Base-by-base conservation (phyloP, 2,888 invertebrate species). In the Amphipoea oculea region DNA sequence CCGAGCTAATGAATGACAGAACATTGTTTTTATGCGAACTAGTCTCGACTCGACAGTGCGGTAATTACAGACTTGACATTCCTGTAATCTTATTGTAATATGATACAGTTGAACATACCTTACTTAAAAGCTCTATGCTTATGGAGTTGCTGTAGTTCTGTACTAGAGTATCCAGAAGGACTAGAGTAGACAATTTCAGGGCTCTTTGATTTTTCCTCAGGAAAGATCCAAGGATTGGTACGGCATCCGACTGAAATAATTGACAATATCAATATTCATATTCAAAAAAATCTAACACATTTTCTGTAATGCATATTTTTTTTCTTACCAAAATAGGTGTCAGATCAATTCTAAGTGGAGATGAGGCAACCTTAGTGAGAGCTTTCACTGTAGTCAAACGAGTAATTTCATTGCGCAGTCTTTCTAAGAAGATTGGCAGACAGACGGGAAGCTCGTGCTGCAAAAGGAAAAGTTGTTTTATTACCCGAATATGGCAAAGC, bases 371-470 rank as follows among this genome's bases (percentile, higher is more conserved):
- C 97, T 99, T 99, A 11, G 99, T 99, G 20, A 99, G 96, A 14
- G 99, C 99, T 94, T 99, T 99, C 0, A 99, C 99, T 4, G 99
- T 99, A 7, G 99, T 99, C 60, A 99, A 97, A 45, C 99, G 97
- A 0, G 99, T 99, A 75, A 99, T 99, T 97, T 99, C 99, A 94
- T 99, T 99, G 87, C 98, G 98, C 76, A 99, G 96, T 89, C 99
- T 98, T 93, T 99, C 99, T 94, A 99, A 96, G 94, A 99, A 99
- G 92, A 99, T 98, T 12, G 99, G 99, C 85, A 99, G 97, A 94
- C 99, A 99, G 9, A 98, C 97, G 1, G 97, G 97, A 77, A 99
- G 97, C 94, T 99, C 99, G 74, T 96, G 94, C 95, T 97, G 93
- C 40, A 96, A 83, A 88, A 78, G 66, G 80, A 78, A 63, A 36